phyloP scores from a whole-genome alignment of 1,140 invertebrate genomes.

The Holotrichia oblita region DNA sequence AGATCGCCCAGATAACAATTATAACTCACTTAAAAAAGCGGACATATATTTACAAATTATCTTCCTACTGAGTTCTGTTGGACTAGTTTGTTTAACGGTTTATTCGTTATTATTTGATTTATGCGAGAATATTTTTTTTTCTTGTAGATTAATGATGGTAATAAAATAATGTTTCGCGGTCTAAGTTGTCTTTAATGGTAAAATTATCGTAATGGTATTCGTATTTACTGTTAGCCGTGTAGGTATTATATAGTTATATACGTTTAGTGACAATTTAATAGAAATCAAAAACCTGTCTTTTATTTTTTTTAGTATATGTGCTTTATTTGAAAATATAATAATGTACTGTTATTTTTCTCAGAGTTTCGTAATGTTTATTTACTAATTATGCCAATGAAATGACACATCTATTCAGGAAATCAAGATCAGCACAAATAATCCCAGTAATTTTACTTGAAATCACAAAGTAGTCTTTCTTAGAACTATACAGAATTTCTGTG shows the following conservation, averaged over 20 bases:
- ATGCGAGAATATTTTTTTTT: neutral
- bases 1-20: constrained; percentile 27
- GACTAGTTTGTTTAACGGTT: constrained; percentile 15
- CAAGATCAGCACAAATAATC: too few relatives aligned
- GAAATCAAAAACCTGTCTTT: too few relatives aligned
- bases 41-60: constrained; percentile 33
- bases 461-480: too few relatives aligned
- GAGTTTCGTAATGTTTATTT: too few relatives aligned
- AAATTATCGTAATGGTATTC: neutral
- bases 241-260: neutral
- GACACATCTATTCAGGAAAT: too few relatives aligned
- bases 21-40: constrained; percentile 34
- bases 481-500: too few relatives aligned
- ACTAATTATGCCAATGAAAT: too few relatives aligned
- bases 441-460: too few relatives aligned
- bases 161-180: constrained; percentile 3
- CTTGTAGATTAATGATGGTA: constrained; percentile 15
- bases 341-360: too few relatives aligned
- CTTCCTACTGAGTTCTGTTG: neutral
- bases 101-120: constrained; percentile 13
- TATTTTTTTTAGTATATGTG: too few relatives aligned
- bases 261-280: too few relatives aligned
- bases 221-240: neutral
- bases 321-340: too few relatives aligned
- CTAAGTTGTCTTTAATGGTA: neutral